Evolutionary conservation across 2,888 invertebrate species (phyloP), one percentile per base, ranked within the genome.

Genomic region (Dryobotodes eremita): DNA sequence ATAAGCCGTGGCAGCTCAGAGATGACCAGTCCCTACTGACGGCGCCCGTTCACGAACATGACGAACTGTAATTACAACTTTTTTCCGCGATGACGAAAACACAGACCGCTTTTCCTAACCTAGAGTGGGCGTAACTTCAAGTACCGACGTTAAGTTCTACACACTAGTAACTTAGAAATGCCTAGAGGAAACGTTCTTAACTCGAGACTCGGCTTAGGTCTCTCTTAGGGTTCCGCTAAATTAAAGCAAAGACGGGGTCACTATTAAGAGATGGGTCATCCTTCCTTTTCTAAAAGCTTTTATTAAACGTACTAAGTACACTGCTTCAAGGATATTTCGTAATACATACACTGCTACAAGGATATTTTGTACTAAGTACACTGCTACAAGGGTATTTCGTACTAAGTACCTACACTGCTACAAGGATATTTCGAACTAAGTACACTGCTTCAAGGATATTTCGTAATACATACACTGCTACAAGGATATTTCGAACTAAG

Each of bases 91-190:
- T 2, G 59, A 31, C 17, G 0, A 8, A 8, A 1, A 10, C 10
- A 11, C 0, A 59, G 20, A 10, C n/a, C 50, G 20, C 36, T 61
- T 61, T 50, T 61, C 20, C 36, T 20, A 10, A 2, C n/a, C 1
- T 13, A 50, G 23, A 23, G 36, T 50, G 59, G 11, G 50, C 50
- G 42, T 31, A 62, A 57, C 26, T 36, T 55, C 20, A 65, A 65
- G 74, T 55, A 55, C 31, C n/a, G 23, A 66, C 17, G 48, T n/a
- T 76, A 53, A 36, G 62, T 64, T 59, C 26, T 50, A 42, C 57
- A 42, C 13, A 31, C 59, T 26, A 50, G 7, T 8, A 59, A 66
- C 59, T 66, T 75, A 61, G 15, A 59, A 53, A 23, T 76, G 46
- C 68, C 7, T 75, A 1, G 50, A 66, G 36, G n/a, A 53, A 66